Evolutionary conservation across 2,888 invertebrate species (phyloP), one percentile per base, ranked within the genome.

Genomic region (Campopleginae sp.): DNA sequence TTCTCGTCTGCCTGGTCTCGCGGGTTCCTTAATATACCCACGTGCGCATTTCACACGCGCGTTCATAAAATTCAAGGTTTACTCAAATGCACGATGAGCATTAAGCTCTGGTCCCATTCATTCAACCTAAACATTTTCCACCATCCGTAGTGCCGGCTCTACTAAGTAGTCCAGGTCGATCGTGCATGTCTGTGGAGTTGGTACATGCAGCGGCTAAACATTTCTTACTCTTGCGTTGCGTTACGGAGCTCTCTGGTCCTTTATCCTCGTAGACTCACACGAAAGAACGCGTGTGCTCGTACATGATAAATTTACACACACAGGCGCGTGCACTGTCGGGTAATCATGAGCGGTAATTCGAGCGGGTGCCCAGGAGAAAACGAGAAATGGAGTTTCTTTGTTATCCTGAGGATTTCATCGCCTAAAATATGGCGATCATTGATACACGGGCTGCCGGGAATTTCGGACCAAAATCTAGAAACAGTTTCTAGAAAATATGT

Each of bases 1-100:
- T 17, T 17, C 27, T 42, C n/a, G 51, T 31, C 51, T 51, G 8
- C 51, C 44, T 63, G 27, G 65, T 72, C 42, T 14, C 51, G 38
- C 17, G 42, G 3, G 12, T 51, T 58, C 33, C 54, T 23, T 31
- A 65, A 66, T 66, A 54, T 66, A 80, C 71, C 27, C 72, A 27
- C 12, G 76, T 66, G 76, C 83, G 77, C 51, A 83, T 76, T 80
- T 65, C 84, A 72, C 66, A 83, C 84, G 83, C 68, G 77, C 58
- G 72, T 70, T 51, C 80, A 80, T 83, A 77, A 86, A 84, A 77
- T 84, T 44, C 66, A 80, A 77, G 63, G 71, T 74, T 61, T 61
- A 86, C 82, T 54, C 8, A 31, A 82, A 79, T 82, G 23, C 68
- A 8, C 19, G 76, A 8, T 17, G 76, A 77, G 44, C 58, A 7